phyloP scores from a whole-genome alignment of 1,140 invertebrate species.

The Drosophila tristis region DNA sequence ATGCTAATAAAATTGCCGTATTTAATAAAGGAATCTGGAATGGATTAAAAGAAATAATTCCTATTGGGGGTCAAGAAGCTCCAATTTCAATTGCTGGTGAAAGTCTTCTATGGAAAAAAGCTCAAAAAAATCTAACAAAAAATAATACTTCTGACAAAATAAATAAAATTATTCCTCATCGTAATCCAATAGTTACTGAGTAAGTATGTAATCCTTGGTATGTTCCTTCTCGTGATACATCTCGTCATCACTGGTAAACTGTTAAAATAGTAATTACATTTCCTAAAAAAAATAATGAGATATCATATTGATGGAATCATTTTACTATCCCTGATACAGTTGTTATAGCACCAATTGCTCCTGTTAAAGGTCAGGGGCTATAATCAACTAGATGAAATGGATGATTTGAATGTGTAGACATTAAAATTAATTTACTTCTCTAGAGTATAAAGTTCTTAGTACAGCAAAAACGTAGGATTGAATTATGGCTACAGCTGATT shows the following conservation, averaged over 20 bases:
- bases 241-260: too few species aligned
- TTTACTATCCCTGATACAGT: conserved; percentile 57
- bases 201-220: too few species aligned
- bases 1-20: conserved; percentile 86
- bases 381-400: conserved; percentile 86
- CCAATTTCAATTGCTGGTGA: conserved; percentile 87
- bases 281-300: conserved; percentile 63
- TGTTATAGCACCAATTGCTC: conserved; percentile 52
- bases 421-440: conserved; percentile 85
- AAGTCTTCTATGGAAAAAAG: conserved; percentile 88
- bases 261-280: conserved; percentile 80
- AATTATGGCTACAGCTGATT: too few species aligned
- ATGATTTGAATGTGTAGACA: conserved; percentile 84
- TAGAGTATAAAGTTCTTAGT: conserved; percentile 84
- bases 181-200: too few species aligned
- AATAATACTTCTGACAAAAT: too few species aligned
- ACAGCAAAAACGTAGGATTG: too few species aligned
- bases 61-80: conserved; percentile 85
- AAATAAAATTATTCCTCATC: too few species aligned
- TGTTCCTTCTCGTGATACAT: conserved; percentile 56
- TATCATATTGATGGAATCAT: conserved; percentile 84
- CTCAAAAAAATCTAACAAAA: conserved; percentile 15
- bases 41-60: conserved; percentile 87
- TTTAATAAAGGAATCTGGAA: conserved; percentile 87
- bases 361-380: conserved; percentile 79